phyloP scores from a whole-genome alignment of 2,113 vertebrate species.

The Gadus macrocephalus region DNA sequence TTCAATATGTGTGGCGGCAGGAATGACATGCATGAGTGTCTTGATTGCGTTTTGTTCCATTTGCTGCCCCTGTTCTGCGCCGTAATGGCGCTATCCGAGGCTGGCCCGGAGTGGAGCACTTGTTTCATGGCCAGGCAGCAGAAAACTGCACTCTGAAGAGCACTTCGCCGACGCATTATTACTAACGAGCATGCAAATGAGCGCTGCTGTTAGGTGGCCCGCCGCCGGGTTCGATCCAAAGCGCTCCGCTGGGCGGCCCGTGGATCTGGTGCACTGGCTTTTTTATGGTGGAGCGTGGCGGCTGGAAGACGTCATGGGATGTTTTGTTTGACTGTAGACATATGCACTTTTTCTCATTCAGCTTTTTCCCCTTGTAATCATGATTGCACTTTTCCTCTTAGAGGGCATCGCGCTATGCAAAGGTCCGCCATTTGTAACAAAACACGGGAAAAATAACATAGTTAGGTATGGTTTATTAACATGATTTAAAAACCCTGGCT shows the following conservation, averaged over 20 bases:
- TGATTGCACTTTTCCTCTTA: conserved; percentile 1
- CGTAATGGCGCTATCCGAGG: conserved; percentile 45
- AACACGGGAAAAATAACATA: neutral
- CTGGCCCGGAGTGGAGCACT: conserved; percentile 52
- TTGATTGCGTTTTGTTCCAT: conserved; percentile 67
- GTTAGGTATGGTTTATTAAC: too few relatives aligned
- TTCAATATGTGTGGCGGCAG: conserved; percentile 54
- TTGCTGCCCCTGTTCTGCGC: conserved; percentile 55
- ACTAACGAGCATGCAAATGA: conserved; percentile 75
- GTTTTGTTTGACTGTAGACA: conserved; percentile 48
- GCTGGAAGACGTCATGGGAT: conserved; percentile 52
- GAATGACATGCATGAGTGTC: conserved; percentile 63
- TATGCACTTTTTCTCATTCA: conserved; percentile 38
- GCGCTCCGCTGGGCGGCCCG: conserved; percentile 54
- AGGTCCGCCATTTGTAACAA: too few relatives aligned
- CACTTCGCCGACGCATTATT: conserved; percentile 71
- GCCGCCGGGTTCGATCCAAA: conserved; percentile 59
- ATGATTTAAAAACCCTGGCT: too few relatives aligned
- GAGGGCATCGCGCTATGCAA: neutral
- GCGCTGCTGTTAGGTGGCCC: conserved; percentile 55
- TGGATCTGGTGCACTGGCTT: conserved; percentile 51
- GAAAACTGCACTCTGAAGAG: conserved; percentile 74
- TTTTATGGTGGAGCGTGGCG: conserved; percentile 32
- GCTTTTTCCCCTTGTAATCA: conserved; percentile 22
- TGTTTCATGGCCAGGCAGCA: conserved; percentile 70